A percentile compares a stretch with the other conserved stretches of the same genome.
Evolutionary conservation across 2,797 vertebrate genomes (phyloP).

Genomic region (Antrozous pallidus): DNA sequence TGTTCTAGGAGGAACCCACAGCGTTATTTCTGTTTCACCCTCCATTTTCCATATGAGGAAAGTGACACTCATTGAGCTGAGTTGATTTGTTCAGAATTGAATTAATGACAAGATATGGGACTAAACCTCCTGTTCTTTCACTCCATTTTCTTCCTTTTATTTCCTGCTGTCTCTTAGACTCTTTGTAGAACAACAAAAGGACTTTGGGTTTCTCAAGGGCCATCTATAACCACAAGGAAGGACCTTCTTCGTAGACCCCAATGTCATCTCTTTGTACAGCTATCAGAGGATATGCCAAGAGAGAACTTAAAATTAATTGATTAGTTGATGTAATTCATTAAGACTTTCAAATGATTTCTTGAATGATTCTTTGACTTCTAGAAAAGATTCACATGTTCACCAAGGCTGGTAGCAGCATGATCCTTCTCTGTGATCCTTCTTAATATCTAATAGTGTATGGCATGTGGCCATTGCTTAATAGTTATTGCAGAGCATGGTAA

Average conservation of each 20-base stretch:
- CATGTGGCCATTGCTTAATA: not conserved
- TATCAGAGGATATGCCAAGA: not conserved
- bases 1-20: not conserved
- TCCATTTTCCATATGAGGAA: not conserved
- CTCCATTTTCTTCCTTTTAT: not conserved
- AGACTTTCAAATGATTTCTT: not conserved
- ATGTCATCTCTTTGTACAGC: not conserved
- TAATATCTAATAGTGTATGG: not conserved
- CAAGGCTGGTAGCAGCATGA: not conserved
- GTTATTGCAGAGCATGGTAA: not conserved
- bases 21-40: not conserved
- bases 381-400: not conserved
- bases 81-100: not conserved
- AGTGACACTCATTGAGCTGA: not conserved
- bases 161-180: not conserved
- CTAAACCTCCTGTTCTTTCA: not conserved
- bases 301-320: conserved; percentile 14
- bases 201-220: not conserved
- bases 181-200: not conserved
- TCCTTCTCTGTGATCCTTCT: not conserved
- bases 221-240: not conserved
- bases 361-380: not conserved
- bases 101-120: not conserved
- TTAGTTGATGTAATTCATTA: not conserved
- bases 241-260: not conserved